Evolutionary conservation across 2,113 vertebrate genomes (phyloP).

Genomic region (Cyprinodon brontotheroides): DNA sequence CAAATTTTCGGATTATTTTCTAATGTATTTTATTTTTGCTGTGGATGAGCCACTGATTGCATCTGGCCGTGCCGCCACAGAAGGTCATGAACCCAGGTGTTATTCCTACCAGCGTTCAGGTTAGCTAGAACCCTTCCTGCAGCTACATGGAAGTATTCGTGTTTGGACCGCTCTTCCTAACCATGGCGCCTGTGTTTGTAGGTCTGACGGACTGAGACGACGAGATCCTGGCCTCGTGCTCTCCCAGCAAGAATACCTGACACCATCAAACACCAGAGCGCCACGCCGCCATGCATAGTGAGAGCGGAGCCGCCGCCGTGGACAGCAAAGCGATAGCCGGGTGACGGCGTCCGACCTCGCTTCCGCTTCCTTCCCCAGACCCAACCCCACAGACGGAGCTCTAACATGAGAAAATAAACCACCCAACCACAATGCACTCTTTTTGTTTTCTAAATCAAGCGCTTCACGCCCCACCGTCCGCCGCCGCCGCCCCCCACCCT

Average conservation of each 20-base stretch:
- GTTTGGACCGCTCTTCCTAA: too few relatives aligned
- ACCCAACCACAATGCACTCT: conserved; percentile 38
- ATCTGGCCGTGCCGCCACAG: too few relatives aligned
- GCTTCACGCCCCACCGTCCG: conserved; percentile 18
- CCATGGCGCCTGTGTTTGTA: conserved; percentile 42
- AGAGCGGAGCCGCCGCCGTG: conserved; percentile 86
- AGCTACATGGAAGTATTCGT: too few relatives aligned
- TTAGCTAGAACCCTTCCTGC: too few relatives aligned
- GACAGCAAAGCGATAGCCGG: conserved; percentile 90
- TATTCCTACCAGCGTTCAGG: too few relatives aligned
- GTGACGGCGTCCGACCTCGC: conserved; percentile 2
- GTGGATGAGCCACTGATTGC: too few relatives aligned
- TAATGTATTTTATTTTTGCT: too few relatives aligned
- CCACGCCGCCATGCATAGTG: conserved; percentile 83
- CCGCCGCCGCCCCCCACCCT: conserved; percentile 3
- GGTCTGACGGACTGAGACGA: conserved; percentile 93
- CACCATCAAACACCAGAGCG: conserved; percentile 89
- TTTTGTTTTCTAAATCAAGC: conserved; percentile 46
- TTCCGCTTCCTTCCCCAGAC: not conserved
- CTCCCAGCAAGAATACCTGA: conserved; percentile 94
- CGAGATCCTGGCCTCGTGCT: conserved; percentile 92
- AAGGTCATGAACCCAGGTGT: too few relatives aligned
- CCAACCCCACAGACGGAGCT: conserved; percentile 56
- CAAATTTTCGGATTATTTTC: too few relatives aligned
- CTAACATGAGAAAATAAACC: conserved; percentile 58